Evolutionary conservation across 2,113 vertebrate species (phyloP).

Genomic region (Myiopsitta monachus): DNA sequence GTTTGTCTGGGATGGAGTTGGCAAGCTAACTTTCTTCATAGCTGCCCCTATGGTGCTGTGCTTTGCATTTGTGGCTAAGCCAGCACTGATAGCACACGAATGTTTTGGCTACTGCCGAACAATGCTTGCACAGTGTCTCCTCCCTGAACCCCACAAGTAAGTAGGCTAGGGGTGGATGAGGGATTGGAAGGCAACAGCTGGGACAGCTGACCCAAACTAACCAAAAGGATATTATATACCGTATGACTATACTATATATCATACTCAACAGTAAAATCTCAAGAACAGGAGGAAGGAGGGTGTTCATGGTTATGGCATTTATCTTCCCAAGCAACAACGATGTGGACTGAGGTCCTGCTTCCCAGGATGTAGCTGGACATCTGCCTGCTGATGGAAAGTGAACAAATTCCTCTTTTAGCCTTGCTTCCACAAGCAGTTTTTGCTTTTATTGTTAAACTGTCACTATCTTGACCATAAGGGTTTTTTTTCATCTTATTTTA

Average conservation of each 20-base stretch:
- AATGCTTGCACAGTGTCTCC: not conserved
- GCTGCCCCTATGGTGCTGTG: not conserved
- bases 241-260: accelerated
- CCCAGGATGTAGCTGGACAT: not conserved
- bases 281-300: not conserved
- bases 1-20: not conserved
- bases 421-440: not conserved
- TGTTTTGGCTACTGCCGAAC: not conserved
- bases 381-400: not conserved
- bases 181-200: not conserved
- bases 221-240: not conserved
- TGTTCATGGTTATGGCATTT: not conserved
- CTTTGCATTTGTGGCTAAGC: not conserved
- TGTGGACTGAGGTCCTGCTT: not conserved
- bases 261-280: not conserved
- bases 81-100: not conserved
- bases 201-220: not conserved
- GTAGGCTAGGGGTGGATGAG: not conserved
- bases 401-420: not conserved
- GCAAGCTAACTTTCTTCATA: not conserved
- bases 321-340: not conserved
- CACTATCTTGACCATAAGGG: not conserved
- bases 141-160: not conserved
- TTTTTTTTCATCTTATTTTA: not conserved
- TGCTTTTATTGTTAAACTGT: not conserved